A percentile compares a stretch with the other conserved stretches of the same genome.
Evolutionary conservation across 2,888 invertebrate species (phyloP).

Genomic region (Monopis laevigella): DNA sequence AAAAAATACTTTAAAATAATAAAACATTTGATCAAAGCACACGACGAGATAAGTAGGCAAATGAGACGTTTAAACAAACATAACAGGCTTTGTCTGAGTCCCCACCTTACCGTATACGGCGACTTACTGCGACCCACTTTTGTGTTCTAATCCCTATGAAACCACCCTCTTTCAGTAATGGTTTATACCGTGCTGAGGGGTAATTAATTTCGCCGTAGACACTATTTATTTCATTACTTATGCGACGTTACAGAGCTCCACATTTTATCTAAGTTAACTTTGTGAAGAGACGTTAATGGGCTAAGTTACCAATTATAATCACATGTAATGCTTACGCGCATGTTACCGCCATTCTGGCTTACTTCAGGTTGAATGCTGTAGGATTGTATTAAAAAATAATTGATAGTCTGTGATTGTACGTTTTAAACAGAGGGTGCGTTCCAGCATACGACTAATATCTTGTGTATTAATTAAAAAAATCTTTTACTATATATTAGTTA

Average conservation of each 20-base stretch:
- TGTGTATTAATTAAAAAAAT: too few species aligned
- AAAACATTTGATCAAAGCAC: too few species aligned
- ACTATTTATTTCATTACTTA: constrained; percentile 60
- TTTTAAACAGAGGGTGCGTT: too few species aligned
- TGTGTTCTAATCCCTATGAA: constrained; percentile 20
- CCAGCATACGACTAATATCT: too few species aligned
- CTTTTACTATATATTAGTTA: too few species aligned
- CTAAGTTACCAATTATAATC: constrained; percentile 20
- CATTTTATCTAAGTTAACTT: constrained; percentile 43
- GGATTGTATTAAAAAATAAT: too few species aligned
- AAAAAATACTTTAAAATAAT: too few species aligned
- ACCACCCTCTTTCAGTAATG: constrained; percentile 23
- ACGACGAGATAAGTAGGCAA: too few species aligned
- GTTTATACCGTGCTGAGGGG: constrained; percentile 50
- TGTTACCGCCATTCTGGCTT: too few species aligned
- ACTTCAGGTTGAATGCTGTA: too few species aligned
- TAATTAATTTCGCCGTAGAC: constrained; percentile 55
- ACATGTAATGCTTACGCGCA: constrained; percentile 10
- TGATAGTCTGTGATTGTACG: too few species aligned
- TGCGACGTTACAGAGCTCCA: constrained; percentile 37
- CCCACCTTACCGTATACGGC: constrained; percentile 6
- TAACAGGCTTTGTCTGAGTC: neutral
- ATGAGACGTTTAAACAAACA: neutral
- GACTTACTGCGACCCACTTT: constrained; percentile 9
- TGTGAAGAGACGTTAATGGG: constrained; percentile 23